Base-by-base conservation (phyloP, 2,113 vertebrate genomes). In the Nothocercus julius region DNA sequence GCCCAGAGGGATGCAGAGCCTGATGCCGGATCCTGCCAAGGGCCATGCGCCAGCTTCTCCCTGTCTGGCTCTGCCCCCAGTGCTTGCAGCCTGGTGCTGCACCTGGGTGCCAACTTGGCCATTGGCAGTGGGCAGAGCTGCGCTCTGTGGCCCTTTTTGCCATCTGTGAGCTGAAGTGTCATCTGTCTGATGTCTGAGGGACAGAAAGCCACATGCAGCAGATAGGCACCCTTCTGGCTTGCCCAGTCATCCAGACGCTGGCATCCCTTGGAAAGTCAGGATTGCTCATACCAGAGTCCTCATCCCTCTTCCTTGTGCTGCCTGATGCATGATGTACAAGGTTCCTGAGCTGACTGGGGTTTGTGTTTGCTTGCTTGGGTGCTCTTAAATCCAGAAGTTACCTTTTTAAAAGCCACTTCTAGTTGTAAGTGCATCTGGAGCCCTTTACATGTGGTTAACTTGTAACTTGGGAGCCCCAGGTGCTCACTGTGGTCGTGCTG, bases 1-100 rank as follows among this genome's bases (percentile, higher is more conserved):
- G 96, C 96, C 94, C 92, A 91, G 96, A 96, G 94, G 38, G 44
- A 92, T 92, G 90, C 96, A 96, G 93, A 96, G 95, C 96, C 97
- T 96, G 91, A 85, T 96, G 96, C 90, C 75, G 16, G 61, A 86
- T 91, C 90, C 25, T 77, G 83, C 93, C 95, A 93, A 94, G 87
- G 78, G 53, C 94, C 95, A 77, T 84, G 84, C 95, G 91, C 63
- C 80, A 94, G 81, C 93, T 96, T 93, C 95, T 96, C 82, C 92
- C 92, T 94, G 49, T 93, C 89, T 95, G 97, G 84, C 90, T 89
- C 73, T 49, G 49, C 49, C 49, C 49, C 21, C 9, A 11, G 49
- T 21, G 21, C 21, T 49, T 49, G 49, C 10, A 11, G 49, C 49
- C 49, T 49, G 21, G 49, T 49, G 49, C 95, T 92, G 54, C 96